Evolutionary conservation across 2,888 invertebrate species (phyloP).

Genomic region (Tortricodes alternella): DNA sequence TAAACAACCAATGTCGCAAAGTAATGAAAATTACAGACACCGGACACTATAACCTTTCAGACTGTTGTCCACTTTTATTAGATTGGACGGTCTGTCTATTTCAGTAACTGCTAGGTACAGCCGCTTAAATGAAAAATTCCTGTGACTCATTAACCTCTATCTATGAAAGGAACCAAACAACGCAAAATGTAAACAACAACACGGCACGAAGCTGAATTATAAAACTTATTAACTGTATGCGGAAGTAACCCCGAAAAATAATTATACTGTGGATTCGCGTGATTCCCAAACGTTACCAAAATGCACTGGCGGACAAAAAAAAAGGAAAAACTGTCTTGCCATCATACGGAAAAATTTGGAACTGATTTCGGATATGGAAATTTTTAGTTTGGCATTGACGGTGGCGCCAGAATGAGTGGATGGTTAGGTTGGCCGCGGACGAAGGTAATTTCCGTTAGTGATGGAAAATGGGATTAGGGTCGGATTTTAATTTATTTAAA

Average conservation of each 20-base stretch:
- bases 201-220: constrained; percentile 19
- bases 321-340: not conserved
- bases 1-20: too few species aligned
- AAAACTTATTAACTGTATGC: constrained; percentile 23
- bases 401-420: constrained; percentile 8
- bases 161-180: not conserved
- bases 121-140: too few species aligned
- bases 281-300: constrained; percentile 25
- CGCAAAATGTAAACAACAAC: not conserved
- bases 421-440: not conserved
- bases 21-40: too few species aligned
- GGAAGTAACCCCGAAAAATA: constrained; percentile 29
- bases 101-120: too few species aligned
- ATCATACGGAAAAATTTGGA: constrained; percentile 6
- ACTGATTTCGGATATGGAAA: not conserved
- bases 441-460: constrained; percentile 10
- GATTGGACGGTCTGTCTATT: too few species aligned
- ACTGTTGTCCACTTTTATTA: too few species aligned
- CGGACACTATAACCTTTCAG: too few species aligned
- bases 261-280: constrained; percentile 29
- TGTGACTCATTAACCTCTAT: too few species aligned
- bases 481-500: constrained; percentile 29
- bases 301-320: constrained; percentile 19
- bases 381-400: not conserved
- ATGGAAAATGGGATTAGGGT: constrained; percentile 11